Percentiles rank a stretch among this genome's conserved stretches.
Evolutionary conservation across 2,888 invertebrate genomes (phyloP).

Genomic region (Lymantria dispar): DNA sequence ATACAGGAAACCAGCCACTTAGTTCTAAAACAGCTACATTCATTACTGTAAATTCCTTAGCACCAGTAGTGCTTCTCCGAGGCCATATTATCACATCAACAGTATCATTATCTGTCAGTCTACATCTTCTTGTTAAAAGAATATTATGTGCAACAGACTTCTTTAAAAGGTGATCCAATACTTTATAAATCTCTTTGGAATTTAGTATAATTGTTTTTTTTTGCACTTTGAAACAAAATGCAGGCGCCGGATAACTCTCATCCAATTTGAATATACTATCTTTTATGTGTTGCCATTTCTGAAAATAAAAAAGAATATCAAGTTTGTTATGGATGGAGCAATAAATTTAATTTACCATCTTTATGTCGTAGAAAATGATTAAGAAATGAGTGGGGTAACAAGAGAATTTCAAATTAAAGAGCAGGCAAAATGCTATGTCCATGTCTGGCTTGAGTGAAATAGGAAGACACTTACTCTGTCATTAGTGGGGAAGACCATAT

Average conservation of each 20-base stretch:
- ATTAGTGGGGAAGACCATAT: too few species aligned
- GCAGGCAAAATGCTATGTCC: too few species aligned
- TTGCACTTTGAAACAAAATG: conserved; percentile 85
- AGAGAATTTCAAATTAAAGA: too few species aligned
- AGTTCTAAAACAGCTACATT: conserved; percentile 90
- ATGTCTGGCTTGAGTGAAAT: too few species aligned
- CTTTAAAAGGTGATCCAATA: conserved; percentile 82
- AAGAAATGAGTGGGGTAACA: too few species aligned
- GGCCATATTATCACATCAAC: conserved; percentile 86
- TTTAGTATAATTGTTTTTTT: conserved; percentile 42
- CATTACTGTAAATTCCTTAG: conserved; percentile 82
- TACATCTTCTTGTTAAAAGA: conserved; percentile 84
- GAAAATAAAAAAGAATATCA: conserved; percentile 24
- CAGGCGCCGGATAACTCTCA: conserved; percentile 83
- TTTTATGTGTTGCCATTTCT: conserved; percentile 80
- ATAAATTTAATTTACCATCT: too few species aligned
- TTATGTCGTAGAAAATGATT: too few species aligned
- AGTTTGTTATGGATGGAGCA: neutral
- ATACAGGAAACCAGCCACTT: conserved; percentile 88
- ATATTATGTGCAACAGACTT: conserved; percentile 89
- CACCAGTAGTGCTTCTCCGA: conserved; percentile 78
- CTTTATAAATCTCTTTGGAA: conserved; percentile 64
- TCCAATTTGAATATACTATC: conserved; percentile 77
- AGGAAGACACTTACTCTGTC: too few species aligned
- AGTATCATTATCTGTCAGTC: conserved; percentile 28